Evolutionary conservation across 2,888 invertebrate species (phyloP), one percentile per base, ranked within the genome.

Genomic region (Lasioglossum lativentre): DNA sequence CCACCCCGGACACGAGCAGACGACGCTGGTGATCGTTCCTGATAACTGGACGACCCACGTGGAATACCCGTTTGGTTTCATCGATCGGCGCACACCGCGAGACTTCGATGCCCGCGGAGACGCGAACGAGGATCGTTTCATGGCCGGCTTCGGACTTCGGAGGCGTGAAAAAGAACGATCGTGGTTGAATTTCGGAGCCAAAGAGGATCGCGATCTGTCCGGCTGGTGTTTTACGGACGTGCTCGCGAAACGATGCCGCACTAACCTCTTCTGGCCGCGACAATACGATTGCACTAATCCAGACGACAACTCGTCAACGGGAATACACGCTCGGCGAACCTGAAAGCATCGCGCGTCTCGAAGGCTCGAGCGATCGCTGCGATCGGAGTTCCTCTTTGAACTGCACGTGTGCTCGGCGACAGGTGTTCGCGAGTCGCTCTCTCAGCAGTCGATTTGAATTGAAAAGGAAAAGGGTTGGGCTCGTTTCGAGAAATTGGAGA

Each of bases 101-200:
- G 90, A 90, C 79, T 88, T 90, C 34, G 86, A 90, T 78, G 90
- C 87, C 70, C 83, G 88, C 87, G 80, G 23, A 68, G 75, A 63
- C 76, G 80, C 47, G 59, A 27, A 14, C 59, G 14, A 27, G 83
- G 81, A 80, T 80, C 88, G 83, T 75, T 75, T 88, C 75, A 66
- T 72, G 68, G 68, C 59, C 38, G 38, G 5, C 38, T 42, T 47
- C 56, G 34, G 56, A 6, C 38, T 42, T 47, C 56, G 34, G 56
- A 74, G 70, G 59, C 68, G 40, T 34, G 27, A 27, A 12, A 70
- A 16, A 79, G 45, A 75, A 59, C 56, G 45, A 82, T 70, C 68
- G 45, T 27, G 10, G 19, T 34, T 5, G 59, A 59, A 59, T 27
- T 63, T 63, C 27, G 16, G 30, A 30, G 14, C 19, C 23, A 4